Evolutionary conservation across 2,797 vertebrate species (phyloP).

Genomic region (Pangasius djambal): DNA sequence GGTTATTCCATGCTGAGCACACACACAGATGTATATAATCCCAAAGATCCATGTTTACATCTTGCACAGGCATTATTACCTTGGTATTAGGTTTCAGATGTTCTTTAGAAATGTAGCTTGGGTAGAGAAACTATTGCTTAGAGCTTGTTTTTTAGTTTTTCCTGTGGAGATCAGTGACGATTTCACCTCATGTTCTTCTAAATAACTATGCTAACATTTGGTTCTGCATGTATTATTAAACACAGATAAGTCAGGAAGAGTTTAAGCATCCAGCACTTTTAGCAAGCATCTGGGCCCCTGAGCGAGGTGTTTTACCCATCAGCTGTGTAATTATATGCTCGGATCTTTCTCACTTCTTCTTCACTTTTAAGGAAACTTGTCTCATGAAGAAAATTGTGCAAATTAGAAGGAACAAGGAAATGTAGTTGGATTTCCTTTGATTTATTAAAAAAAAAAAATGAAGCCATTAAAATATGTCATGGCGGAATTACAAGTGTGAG

Average conservation of each 20-base stretch:
- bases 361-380: not conserved
- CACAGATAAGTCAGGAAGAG: not conserved
- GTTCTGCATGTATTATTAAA: not conserved
- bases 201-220: not conserved
- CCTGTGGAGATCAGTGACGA: not conserved
- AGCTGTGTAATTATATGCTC: not conserved
- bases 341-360: not conserved
- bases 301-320: not conserved
- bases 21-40: not conserved
- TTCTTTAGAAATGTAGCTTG: not conserved
- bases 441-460: not conserved
- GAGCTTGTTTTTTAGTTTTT: not conserved
- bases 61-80: constrained; percentile 15
- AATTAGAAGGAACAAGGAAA: not conserved
- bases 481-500: not conserved
- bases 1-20: not conserved
- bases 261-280: not conserved
- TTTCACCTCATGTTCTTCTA: not conserved
- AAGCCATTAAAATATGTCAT: not conserved
- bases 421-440: not conserved
- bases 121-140: not conserved
- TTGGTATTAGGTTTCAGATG: constrained; percentile 14
- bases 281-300: not conserved
- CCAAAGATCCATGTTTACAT: not conserved
- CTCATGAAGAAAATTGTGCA: not conserved